A percentile compares a stretch with the other conserved stretches of the same genome.
Conservation (phyloP, 2,888 invertebrate species). For the Drosophila mulleri region DNA sequence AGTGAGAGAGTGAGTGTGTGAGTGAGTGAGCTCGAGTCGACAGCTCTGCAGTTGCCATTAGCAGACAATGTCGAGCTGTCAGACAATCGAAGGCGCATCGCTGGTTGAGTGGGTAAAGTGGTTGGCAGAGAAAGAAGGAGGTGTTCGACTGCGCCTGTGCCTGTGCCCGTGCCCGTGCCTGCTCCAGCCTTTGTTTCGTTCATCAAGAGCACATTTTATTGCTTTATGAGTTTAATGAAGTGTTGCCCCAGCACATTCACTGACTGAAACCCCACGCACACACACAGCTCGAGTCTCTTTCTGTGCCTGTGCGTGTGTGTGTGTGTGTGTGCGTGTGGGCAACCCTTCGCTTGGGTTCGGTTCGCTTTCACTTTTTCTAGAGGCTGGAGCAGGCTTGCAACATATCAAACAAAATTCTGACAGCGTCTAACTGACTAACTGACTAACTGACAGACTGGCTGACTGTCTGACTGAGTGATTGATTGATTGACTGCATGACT, state of each 20-base stretch:
- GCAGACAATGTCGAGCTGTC: constrained; percentile 75
- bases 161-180: background rate
- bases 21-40: constrained; percentile 9
- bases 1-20: background rate
- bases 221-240: constrained; percentile 81
- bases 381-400: constrained; percentile 20
- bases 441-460: constrained; percentile 28
- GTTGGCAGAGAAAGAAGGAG: background rate
- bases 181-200: constrained; percentile 54
- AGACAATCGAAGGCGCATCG: constrained; percentile 54
- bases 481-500: constrained; percentile 63
- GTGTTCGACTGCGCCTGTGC: background rate
- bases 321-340: constrained; percentile 30
- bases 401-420: constrained; percentile 76
- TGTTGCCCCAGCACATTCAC: constrained; percentile 56
- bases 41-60: constrained; percentile 60
- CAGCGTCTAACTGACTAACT: constrained; percentile 52
- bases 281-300: background rate
- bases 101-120: constrained; percentile 19
- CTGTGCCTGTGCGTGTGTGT: background rate
- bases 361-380: constrained; percentile 67
- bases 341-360: constrained; percentile 64
- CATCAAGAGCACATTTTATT: constrained; percentile 74
- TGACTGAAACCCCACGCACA: background rate
- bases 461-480: constrained; percentile 43